Conservation (phyloP, 2,797 vertebrate species). For the Macrochelys suwanniensis region DNA sequence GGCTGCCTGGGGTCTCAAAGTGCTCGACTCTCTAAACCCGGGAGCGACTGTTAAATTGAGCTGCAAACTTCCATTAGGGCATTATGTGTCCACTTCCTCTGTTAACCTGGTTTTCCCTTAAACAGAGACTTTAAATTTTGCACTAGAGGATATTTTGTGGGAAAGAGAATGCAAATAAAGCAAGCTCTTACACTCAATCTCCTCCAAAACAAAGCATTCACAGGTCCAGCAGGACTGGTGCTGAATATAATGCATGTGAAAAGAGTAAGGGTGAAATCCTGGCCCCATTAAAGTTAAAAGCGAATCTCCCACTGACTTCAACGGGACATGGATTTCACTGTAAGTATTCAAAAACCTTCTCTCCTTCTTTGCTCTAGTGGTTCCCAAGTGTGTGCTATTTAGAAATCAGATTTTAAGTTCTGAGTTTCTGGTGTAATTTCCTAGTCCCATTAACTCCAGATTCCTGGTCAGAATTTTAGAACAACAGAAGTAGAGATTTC, state of each 20-base stretch:
- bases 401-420: background rate
- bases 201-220: background rate
- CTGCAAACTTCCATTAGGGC: slow-evolving; percentile 65
- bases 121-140: slow-evolving; percentile 24
- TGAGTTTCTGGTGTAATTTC: slow-evolving; percentile 8
- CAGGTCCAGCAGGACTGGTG: background rate
- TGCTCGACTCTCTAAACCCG: slow-evolving; percentile 33
- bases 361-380: background rate
- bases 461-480: background rate
- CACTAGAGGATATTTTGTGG: slow-evolving; percentile 27
- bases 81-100: slow-evolving; percentile 47
- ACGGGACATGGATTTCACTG: background rate
- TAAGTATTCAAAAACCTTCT: background rate
- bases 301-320: background rate
- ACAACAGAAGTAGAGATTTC: background rate
- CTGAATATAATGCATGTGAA: background rate
- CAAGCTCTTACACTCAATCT: background rate
- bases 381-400: background rate
- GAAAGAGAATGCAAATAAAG: background rate
- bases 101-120: slow-evolving; percentile 55
- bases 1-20: slow-evolving; percentile 32
- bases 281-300: background rate
- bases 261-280: background rate
- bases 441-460: background rate
- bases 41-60: slow-evolving; percentile 65